Percentiles rank a stretch among this genome's conserved stretches.
Conservation (phyloP, 2,113 vertebrate species). For the Rhabdomys dilectus region DNA sequence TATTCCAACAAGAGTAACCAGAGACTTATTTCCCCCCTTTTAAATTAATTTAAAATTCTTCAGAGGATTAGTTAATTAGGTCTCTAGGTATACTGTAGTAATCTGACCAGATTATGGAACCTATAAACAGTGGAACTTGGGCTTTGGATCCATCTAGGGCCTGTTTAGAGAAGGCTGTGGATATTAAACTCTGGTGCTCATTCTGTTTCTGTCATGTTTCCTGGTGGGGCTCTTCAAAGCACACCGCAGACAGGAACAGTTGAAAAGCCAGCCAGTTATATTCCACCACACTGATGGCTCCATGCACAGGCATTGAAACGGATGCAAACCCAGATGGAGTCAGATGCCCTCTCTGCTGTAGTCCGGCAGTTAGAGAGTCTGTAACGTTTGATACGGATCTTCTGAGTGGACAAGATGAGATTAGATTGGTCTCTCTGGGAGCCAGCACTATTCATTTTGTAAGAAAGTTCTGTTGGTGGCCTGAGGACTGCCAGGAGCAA, state of each 20-base stretch:
- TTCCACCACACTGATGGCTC: conserved; percentile 49
- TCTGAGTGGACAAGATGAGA: conserved; percentile 74
- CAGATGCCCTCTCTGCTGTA: conserved; percentile 37
- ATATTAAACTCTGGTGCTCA: not conserved
- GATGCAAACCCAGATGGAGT: conserved; percentile 72
- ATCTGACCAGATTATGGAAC: conserved; percentile 58
- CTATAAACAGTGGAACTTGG: conserved; percentile 13
- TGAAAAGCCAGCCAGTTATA: conserved; percentile 54
- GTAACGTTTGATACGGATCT: conserved; percentile 72
- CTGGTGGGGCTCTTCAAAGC: conserved; percentile 34
- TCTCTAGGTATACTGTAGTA: conserved; percentile 4
- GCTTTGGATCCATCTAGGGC: not conserved
- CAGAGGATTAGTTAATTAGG: conserved; percentile 58
- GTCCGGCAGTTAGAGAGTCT: conserved; percentile 69
- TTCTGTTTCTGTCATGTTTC: conserved; percentile 31
- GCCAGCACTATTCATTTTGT: conserved; percentile 71
- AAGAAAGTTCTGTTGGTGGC: conserved; percentile 69
- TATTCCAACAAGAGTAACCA: conserved; percentile 59
- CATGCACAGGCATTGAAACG: conserved; percentile 56
- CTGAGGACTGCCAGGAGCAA: conserved; percentile 71
- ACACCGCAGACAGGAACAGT: conserved; percentile 54
- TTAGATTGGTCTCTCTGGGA: conserved; percentile 80
- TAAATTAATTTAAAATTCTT: conserved; percentile 63
- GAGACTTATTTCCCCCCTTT: conserved; percentile 18
- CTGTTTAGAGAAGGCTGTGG: not conserved